Conservation (phyloP, 2,797 vertebrate species). For the Hyperoplus lanceolatus region DNA sequence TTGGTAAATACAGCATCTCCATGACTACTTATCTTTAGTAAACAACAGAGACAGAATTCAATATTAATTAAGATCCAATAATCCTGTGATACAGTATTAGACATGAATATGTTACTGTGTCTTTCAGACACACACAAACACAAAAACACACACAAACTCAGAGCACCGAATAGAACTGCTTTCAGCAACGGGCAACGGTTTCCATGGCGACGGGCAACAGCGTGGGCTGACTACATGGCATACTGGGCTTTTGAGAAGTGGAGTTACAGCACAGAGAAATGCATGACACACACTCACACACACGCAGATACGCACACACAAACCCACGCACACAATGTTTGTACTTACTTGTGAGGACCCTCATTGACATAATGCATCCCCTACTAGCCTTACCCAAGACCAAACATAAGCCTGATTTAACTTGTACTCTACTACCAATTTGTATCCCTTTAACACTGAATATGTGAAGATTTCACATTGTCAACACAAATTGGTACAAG, state of each 20-base stretch:
- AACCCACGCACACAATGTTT: slow-evolving; percentile 17
- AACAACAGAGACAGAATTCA: slow-evolving; percentile 12
- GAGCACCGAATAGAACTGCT: slow-evolving; percentile 70
- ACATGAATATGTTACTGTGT: slow-evolving; percentile 38
- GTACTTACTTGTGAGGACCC: slow-evolving; percentile 17
- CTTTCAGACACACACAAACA: slow-evolving; percentile 48
- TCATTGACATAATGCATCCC: slow-evolving; percentile 9
- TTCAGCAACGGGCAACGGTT: slow-evolving; percentile 82
- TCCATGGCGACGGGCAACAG: slow-evolving; percentile 83
- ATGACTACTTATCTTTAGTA: neutral
- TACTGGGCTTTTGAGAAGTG: slow-evolving; percentile 81
- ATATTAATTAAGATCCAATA: slow-evolving; percentile 7
- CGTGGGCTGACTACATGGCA: slow-evolving; percentile 85
- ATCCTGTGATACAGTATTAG: slow-evolving; percentile 12
- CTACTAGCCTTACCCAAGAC: neutral
- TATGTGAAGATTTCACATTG: neutral
- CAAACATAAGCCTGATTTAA: neutral
- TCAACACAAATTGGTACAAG: slow-evolving; percentile 8
- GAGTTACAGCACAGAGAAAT: slow-evolving; percentile 65
- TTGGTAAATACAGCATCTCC: slow-evolving; percentile 11
- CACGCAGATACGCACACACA: neutral
- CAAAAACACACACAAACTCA: slow-evolving; percentile 38
- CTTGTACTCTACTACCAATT: neutral
- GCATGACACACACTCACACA: neutral
- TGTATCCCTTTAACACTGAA: neutral